Base-by-base conservation (phyloP, 53 echinoderm and acorn worm genomes). In the Actinopyga echinites region DNA sequence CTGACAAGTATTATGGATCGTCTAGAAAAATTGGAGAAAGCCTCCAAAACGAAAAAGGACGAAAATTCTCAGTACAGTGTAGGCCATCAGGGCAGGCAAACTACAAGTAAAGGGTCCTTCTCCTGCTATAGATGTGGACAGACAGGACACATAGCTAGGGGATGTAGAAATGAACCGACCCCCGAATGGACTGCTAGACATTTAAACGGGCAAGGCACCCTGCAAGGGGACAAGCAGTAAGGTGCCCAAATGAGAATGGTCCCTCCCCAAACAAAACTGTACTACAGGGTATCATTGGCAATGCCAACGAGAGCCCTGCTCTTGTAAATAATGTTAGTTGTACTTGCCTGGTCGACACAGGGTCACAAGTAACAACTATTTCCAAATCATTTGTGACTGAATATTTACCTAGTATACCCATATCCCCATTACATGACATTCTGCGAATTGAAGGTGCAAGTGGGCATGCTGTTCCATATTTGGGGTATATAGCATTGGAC, bases 61-160 rank as follows among this genome's bases (percentile, higher is more conserved):
- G 28, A 21, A 62, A 21, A 62, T 62, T 62, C 24, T 30, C 19
- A 62, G 10, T 17, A 23, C 24, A 62, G 23, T 26, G 24, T 62
- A 21, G 24, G 3, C 5, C 24, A 62, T 22, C 63, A 62, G 63
- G 0, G 0, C 12, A 62, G 63, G 22, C 63, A 62, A 62, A 0
- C 24, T n/a, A n/a, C 35, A 2, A 0, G 12, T 13, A 69, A 36
- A 4, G 43, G 74, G 10, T 38, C 45, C 8, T 38, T 49, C 40
- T n/a, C 21, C 21, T 75, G 75, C n/a, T 75, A 75, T 29, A 54
- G 75, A 22, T 75, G 75, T 75, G 75, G 75, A 25, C 24, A 75
- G 8, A 26, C 45, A 15, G 75, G 75, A 9, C 55, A 75, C 30
- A 75, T 53, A 17, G 75, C 29, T 26, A 26, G 75, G 49, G 11